Base-by-base conservation (phyloP, 2,797 vertebrate species). In the Cyprinella venusta region DNA sequence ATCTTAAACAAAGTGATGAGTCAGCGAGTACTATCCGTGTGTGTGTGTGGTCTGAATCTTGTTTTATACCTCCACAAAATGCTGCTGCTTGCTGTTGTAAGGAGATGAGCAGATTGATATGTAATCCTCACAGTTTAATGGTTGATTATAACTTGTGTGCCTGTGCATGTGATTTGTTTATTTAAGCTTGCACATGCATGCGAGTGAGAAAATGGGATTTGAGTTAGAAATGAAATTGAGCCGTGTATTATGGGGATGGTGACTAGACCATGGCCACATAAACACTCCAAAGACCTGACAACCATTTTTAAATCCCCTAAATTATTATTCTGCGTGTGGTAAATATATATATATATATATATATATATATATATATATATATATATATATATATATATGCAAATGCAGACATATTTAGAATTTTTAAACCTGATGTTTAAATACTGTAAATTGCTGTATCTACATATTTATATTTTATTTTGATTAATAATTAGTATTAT, bases 41-140 rank as follows among this genome's bases (percentile, higher is more conserved):
- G 74, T 56, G 45, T 48, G 45, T 45, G 42, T 13, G 42, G 74
- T 76, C 74, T 76, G 36, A 76, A 50, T 64, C 61, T 50, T n/a
- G 24, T 8, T 42, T 36, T 78, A 42, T 76, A 76, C 26, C 63
- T 36, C 42, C 45, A 50, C 16, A 42, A 9, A 38, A 50, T 64
- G 10, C 8, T 65, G 10, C 76, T 64, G 76, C 61, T 78, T 78
- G 26, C 61, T 40, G 24, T 24, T 69, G 40, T n/a, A 48, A 42
- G 19, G n/a, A 82, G 69, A 80, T 72, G 40, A 67, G 48, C 42
- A 54, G 79, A 87, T 84, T 84, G 84, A 19, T 8, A 5, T 71
- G 68, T 68, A 76, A 82, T 80, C 82, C 81, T 65, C 21, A 48
- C 16, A 33, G 63, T 87, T 87, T 69, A 74, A 50, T 68, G 42